Percentiles rank a stretch among this genome's conserved stretches.
Conservation (phyloP, 2,888 invertebrate species). For the Furcula furcula region DNA sequence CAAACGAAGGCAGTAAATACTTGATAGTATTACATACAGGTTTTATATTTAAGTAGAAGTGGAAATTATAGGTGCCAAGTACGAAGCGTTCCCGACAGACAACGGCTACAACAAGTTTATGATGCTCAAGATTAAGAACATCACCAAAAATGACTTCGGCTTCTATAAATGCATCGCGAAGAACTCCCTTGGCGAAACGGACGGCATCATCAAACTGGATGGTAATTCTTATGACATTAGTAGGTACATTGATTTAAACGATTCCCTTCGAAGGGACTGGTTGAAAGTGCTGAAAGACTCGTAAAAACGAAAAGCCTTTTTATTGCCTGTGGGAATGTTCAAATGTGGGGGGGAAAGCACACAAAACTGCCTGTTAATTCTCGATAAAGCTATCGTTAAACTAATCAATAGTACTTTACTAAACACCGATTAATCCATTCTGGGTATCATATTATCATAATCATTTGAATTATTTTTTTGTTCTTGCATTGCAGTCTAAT, state of each 20-base stretch:
- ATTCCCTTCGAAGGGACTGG: constrained; percentile 12
- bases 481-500: too few species aligned
- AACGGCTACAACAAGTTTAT: constrained; percentile 95
- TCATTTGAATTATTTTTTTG: too few species aligned
- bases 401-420: too few species aligned
- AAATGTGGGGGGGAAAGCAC: constrained; percentile 31
- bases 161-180: constrained; percentile 96
- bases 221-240: constrained; percentile 77
- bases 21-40: constrained; percentile 38
- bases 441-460: too few species aligned
- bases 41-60: constrained; percentile 83
- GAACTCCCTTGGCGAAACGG: constrained; percentile 94
- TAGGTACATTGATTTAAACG: constrained; percentile 30
- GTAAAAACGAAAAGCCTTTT: constrained; percentile 31
- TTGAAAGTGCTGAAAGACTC: constrained; percentile 30
- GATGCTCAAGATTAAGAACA: constrained; percentile 94
- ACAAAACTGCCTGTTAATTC: constrained; percentile 32
- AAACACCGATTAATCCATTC: too few species aligned
- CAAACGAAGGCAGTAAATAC: too few species aligned
- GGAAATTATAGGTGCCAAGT: constrained; percentile 92
- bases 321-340: constrained; percentile 31
- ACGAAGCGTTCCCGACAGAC: constrained; percentile 93
- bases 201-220: constrained; percentile 94
- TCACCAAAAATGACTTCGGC: constrained; percentile 91
- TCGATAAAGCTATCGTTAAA: constrained; percentile 24